Evolutionary conservation across 2,888 invertebrate species (phyloP).

Genomic region (Gari tellinella): DNA sequence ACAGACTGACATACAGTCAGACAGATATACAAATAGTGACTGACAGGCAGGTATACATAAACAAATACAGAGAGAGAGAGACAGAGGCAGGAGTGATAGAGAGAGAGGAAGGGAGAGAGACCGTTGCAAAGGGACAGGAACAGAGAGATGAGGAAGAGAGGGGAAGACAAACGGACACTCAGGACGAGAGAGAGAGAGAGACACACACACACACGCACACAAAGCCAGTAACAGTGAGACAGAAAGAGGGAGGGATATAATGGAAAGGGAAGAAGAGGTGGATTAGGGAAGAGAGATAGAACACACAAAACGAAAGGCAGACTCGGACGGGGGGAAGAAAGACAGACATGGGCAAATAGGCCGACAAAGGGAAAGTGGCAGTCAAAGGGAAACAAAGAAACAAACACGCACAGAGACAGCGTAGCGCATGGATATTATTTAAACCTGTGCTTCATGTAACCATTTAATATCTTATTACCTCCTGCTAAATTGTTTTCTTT

Average conservation of each 20-base stretch:
- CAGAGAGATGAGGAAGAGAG: slow-evolving; percentile 16
- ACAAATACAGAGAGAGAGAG: neutral
- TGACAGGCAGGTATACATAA: neutral
- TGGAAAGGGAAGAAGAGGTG: neutral
- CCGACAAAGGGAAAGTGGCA: neutral
- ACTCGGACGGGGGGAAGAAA: no score
- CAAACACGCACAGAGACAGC: neutral
- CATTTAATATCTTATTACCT: no score
- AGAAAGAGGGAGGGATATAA: slow-evolving; percentile 17
- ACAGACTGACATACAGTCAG: no score
- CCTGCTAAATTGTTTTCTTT: no score
- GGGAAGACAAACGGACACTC: slow-evolving; percentile 4
- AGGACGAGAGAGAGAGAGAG: slow-evolving; percentile 23
- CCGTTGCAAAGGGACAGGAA: slow-evolving; percentile 7
- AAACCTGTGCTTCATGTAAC: no score
- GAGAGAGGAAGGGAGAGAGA: slow-evolving; percentile 13
- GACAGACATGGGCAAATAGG: no score
- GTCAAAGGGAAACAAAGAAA: neutral
- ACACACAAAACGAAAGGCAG: no score
- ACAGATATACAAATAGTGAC: no score
- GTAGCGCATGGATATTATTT: no score
- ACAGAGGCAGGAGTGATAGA: neutral
- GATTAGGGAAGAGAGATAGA: no score
- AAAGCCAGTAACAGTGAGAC: slow-evolving; percentile 15
- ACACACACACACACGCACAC: slow-evolving; percentile 2